phyloP scores from a whole-genome alignment of 2,113 vertebrate species.

The Trinectes maculatus region DNA sequence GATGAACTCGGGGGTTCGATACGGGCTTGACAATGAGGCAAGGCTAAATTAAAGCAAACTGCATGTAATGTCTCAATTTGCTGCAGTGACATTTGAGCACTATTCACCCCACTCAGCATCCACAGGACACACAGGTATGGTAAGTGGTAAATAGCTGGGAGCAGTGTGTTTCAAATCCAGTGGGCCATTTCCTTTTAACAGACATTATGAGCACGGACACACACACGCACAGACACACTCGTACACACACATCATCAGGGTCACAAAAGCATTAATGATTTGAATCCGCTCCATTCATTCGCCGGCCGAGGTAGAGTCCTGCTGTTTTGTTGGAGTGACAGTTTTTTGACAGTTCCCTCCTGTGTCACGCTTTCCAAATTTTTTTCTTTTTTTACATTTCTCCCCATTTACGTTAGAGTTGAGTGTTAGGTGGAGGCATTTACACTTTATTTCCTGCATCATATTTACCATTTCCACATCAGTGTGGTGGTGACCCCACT shows the following conservation, averaged over 20 bases:
- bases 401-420: constrained; percentile 24
- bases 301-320: not conserved
- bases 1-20: constrained; percentile 25
- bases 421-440: constrained; percentile 24
- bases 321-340: constrained; percentile 13
- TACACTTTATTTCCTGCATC: constrained; percentile 27
- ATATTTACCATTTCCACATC: constrained; percentile 63
- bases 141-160: constrained; percentile 34
- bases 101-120: constrained; percentile 45
- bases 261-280: constrained; percentile 26
- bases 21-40: constrained; percentile 23
- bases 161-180: constrained; percentile 27
- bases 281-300: constrained; percentile 5
- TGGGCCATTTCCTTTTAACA: not conserved
- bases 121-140: constrained; percentile 17
- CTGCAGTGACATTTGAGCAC: constrained; percentile 40
- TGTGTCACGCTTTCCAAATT: constrained; percentile 29
- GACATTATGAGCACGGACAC: not conserved
- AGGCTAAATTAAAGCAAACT: constrained; percentile 55
- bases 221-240: constrained; percentile 24
- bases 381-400: constrained; percentile 11
- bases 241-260: constrained; percentile 9
- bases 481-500: constrained; percentile 35
- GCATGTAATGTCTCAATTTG: constrained; percentile 60
- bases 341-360: constrained; percentile 15